Evolutionary conservation across 2,113 vertebrate genomes (phyloP).

Genomic region (Clarias macrocephalus): DNA sequence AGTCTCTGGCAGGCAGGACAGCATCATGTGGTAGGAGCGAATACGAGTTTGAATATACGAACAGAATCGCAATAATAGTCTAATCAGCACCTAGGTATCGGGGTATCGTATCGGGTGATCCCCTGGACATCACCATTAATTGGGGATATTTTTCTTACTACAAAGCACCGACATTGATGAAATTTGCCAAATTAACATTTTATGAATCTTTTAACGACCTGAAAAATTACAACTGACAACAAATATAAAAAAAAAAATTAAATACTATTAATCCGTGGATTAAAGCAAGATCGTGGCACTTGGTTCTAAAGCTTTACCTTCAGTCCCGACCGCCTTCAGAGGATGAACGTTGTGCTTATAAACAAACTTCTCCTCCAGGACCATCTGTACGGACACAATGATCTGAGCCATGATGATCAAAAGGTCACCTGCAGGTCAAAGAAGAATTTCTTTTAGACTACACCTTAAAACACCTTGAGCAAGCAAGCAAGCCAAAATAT

Average conservation of each 20-base stretch:
- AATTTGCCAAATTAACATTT: neutral
- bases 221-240: neutral
- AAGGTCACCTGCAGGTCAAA: slow-evolving; percentile 79
- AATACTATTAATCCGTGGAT: no score
- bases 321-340: slow-evolving; percentile 85
- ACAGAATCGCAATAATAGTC: no score
- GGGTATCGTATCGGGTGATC: no score
- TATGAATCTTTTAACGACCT: neutral
- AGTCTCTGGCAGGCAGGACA: no score
- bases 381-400: slow-evolving; percentile 89
- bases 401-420: slow-evolving; percentile 92
- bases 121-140: no score
- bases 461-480: neutral
- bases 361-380: slow-evolving; percentile 94
- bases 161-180: no score
- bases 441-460: neutral
- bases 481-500: neutral
- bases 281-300: no score
- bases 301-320: slow-evolving; percentile 70
- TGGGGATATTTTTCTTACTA: no score
- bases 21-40: no score
- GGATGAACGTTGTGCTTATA: slow-evolving; percentile 91
- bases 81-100: no score
- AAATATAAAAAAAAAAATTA: neutral
- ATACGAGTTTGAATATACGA: no score